Conservation (phyloP, 2,113 vertebrate species). For the Rana temporaria region DNA sequence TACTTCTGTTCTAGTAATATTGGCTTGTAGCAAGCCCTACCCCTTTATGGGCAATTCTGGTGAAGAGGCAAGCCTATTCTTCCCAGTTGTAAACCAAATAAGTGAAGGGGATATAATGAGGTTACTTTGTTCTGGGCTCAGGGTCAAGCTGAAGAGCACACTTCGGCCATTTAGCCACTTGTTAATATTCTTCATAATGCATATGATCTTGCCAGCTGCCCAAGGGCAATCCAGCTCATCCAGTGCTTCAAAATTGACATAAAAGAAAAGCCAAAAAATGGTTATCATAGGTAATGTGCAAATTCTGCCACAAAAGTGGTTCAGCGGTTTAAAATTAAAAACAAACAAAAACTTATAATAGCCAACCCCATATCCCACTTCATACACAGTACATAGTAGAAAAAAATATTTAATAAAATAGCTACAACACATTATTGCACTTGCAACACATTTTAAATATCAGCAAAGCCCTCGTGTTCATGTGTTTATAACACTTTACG, state of each 20-base stretch:
- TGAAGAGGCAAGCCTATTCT: too few relatives aligned
- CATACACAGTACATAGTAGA: conserved; percentile 53
- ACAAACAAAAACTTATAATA: conserved; percentile 23
- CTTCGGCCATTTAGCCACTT: neutral
- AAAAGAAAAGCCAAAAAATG: conserved; percentile 12
- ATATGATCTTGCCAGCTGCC: conserved; percentile 16
- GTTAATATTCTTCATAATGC: neutral
- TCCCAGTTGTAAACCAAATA: too few relatives aligned
- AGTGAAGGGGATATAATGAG: too few relatives aligned
- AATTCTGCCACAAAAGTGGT: conserved; percentile 46
- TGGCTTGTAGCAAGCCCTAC: too few relatives aligned
- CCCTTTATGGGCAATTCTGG: too few relatives aligned
- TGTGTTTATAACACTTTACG: conserved; percentile 39
- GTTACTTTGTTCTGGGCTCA: too few relatives aligned
- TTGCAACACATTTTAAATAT: conserved; percentile 75
- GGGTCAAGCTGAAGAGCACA: too few relatives aligned
- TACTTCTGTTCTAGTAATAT: too few relatives aligned
- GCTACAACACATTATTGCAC: conserved; percentile 70
- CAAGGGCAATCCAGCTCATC: conserved; percentile 7
- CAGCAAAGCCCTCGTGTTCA: conserved; percentile 49
- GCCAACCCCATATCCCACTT: conserved; percentile 49
- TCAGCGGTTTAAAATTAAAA: conserved; percentile 12
- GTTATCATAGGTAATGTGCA: conserved; percentile 51
- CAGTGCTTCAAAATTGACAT: conserved; percentile 31
- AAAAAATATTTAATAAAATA: conserved; percentile 53